phyloP scores from a whole-genome alignment of 2,113 vertebrate species.

The Sula dactylatra region DNA sequence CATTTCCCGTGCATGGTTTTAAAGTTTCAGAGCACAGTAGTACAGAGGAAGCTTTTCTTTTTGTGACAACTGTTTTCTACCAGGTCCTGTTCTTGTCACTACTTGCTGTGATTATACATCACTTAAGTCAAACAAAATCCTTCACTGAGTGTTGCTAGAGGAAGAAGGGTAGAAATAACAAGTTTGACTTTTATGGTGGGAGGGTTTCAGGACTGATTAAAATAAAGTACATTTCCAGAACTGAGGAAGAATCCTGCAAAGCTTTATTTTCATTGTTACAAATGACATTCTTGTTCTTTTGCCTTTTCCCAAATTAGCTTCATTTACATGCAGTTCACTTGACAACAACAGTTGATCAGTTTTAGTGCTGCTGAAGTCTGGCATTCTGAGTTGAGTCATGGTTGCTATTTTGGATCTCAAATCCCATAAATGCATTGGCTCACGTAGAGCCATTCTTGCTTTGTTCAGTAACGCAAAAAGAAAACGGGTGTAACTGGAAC shows the following conservation, averaged over 20 bases:
- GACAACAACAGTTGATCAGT: not conserved
- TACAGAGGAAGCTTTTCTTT: not conserved
- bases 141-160: not conserved
- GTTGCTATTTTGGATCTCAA: not conserved
- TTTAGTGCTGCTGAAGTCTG: not conserved
- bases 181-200: no score
- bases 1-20: fast-evolving
- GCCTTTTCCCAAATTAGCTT: not conserved
- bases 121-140: not conserved
- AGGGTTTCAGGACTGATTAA: not conserved
- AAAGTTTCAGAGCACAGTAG: no score
- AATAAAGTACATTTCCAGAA: not conserved
- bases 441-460: not conserved
- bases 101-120: not conserved
- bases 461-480: not conserved
- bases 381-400: fast-evolving
- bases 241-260: not conserved
- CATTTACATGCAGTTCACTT: not conserved
- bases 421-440: not conserved
- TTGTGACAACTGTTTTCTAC: not conserved
- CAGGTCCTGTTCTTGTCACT: not conserved
- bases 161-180: not conserved
- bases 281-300: not conserved
- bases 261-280: not conserved
- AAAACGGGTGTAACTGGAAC: not conserved